Evolutionary conservation across 2,888 invertebrate genomes (phyloP).

Genomic region (Sinodicranocentrus sp.): DNA sequence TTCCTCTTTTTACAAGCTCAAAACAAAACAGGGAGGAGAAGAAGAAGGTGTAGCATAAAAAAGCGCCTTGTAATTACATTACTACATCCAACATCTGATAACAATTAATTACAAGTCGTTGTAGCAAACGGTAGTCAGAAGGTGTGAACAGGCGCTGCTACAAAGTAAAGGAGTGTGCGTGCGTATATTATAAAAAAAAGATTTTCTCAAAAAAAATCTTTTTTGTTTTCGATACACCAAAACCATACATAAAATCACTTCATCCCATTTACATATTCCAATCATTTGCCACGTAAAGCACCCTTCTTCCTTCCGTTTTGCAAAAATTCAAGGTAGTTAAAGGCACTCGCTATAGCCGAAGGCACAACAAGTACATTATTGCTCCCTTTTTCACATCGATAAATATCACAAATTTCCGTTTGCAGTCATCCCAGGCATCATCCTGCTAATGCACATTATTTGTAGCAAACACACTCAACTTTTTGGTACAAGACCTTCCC

Average conservation of each 20-base stretch:
- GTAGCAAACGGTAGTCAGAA: constrained; percentile 15
- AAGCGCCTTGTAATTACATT: constrained; percentile 60
- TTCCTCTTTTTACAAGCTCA: not conserved
- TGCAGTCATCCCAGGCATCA: not conserved
- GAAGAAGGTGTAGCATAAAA: constrained; percentile 4
- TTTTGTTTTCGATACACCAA: constrained; percentile 11
- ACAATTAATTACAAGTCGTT: constrained; percentile 44
- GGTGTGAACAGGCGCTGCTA: constrained; percentile 19
- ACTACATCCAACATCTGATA: constrained; percentile 42
- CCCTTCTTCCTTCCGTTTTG: not conserved
- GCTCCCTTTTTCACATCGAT: constrained; percentile 13
- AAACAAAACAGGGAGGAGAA: constrained; percentile 27
- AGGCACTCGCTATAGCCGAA: not conserved
- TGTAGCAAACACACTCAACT: not conserved
- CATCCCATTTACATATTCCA: no score
- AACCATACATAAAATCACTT: not conserved
- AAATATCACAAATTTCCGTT: constrained; percentile 6
- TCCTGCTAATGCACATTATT: constrained; percentile 12
- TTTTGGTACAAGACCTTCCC: no score
- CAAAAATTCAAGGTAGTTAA: not conserved
- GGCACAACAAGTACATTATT: constrained; percentile 16
- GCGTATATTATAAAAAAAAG: not conserved
- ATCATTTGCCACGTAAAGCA: no score
- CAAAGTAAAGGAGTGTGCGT: constrained; percentile 16
- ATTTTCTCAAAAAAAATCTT: no score